These are phyloP conservation scores for Indicator maculatus DNA, from an alignment of 2,113 vertebrate genomes.

Conservation along the genomic window DNA sequence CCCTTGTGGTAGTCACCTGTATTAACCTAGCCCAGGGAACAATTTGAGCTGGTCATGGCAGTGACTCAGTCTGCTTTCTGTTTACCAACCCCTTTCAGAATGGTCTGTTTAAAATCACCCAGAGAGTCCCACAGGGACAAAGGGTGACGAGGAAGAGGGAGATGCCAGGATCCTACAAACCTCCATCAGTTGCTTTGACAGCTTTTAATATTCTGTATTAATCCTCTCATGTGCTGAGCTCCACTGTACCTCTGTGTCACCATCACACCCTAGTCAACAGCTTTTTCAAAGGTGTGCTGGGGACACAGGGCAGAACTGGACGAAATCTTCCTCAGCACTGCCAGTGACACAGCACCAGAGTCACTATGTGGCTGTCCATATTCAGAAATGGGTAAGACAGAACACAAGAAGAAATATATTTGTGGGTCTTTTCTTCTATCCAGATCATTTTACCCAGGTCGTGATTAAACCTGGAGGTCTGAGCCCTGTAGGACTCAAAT, in stretches of 20 bases:
- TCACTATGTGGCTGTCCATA: not conserved
- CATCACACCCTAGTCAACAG: not conserved
- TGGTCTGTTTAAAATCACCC: slow-evolving; percentile 30
- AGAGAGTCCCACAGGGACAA: not conserved
- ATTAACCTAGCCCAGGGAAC: not conserved
- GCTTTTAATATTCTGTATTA: slow-evolving; percentile 21
- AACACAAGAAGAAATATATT: not conserved
- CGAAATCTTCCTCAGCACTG: fast-evolving
- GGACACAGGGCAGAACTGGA: not conserved
- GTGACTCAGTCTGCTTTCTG: slow-evolving; percentile 32
- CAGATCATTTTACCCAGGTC: not conserved
- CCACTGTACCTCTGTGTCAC: not conserved
- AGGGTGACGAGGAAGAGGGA: slow-evolving; percentile 62
- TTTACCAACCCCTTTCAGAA: slow-evolving; percentile 2
- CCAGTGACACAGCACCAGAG: not conserved
- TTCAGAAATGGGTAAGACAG: fast-evolving
- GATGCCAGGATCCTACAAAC: slow-evolving; percentile 15
- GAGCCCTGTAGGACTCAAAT: not conserved
- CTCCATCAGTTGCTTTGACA: slow-evolving; percentile 57
- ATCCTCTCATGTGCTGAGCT: slow-evolving; percentile 3
- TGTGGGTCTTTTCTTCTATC: not conserved
- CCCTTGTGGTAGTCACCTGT: not conserved
- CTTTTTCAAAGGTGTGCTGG: not conserved
- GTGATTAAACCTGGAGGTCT: not conserved
- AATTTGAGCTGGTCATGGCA: not conserved